phyloP scores from a whole-genome alignment of 2,888 invertebrate species.

The Horisme vitalbata region DNA sequence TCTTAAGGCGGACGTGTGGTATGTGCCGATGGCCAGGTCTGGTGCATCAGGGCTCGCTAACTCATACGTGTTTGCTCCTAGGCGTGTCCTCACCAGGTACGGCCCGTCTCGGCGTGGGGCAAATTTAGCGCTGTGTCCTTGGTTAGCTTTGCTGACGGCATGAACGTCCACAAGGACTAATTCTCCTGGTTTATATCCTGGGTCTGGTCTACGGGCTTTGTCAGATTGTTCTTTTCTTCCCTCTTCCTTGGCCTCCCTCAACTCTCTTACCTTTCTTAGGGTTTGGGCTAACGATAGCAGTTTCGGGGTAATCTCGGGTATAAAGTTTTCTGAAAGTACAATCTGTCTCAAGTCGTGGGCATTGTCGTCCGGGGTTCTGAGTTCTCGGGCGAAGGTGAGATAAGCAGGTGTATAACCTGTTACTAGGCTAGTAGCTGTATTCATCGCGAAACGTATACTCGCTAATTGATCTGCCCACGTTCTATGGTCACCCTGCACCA shows the following conservation, averaged over 20 bases:
- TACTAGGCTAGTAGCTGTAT: not conserved
- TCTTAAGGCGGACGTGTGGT: constrained; percentile 30
- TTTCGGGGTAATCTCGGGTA: constrained; percentile 7
- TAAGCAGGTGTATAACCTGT: constrained; percentile 17
- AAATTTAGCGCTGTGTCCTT: constrained; percentile 12
- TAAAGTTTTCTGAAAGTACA: not conserved
- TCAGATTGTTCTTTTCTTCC: constrained; percentile 20
- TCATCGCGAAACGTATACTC: constrained; percentile 27
- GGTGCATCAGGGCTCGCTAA: constrained; percentile 7
- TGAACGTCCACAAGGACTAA: constrained; percentile 3
- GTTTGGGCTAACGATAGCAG: constrained; percentile 11
- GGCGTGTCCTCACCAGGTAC: constrained; percentile 1
- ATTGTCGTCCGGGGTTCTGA: constrained; percentile 1
- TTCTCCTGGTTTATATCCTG: constrained; percentile 14
- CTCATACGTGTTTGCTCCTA: constrained; percentile 1
- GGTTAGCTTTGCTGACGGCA: not conserved
- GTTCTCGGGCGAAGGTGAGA: constrained; percentile 19
- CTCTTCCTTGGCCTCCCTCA: constrained; percentile 27
- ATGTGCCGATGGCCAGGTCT: constrained; percentile 18
- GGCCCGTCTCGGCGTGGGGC: constrained; percentile 17
- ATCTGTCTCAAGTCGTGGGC: not conserved
- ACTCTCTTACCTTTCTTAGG: constrained; percentile 13
- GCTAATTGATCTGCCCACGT: constrained; percentile 16
- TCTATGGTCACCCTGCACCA: constrained; percentile 17
- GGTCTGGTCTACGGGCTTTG: constrained; percentile 4